Evolutionary conservation across 2,797 vertebrate species (phyloP).

Genomic region (Bovichtus variegatus): DNA sequence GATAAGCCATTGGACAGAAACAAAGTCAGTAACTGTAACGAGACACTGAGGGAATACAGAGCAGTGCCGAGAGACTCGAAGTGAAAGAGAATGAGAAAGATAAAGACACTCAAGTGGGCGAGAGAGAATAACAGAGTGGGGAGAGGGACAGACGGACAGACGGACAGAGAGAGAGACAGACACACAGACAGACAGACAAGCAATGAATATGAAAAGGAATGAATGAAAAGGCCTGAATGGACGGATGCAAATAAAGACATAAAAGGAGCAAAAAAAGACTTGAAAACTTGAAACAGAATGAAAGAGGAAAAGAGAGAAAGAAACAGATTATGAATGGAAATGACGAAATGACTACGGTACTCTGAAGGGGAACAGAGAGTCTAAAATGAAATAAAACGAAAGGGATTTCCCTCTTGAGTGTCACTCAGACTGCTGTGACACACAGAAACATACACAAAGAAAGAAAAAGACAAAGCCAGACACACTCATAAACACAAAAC

Average conservation of each 20-base stretch:
- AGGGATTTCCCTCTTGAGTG: constrained; percentile 42
- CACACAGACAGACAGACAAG: constrained; percentile 16
- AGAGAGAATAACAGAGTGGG: constrained; percentile 22
- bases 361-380: constrained; percentile 44
- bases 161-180: constrained; percentile 18
- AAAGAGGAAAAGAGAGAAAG: constrained; percentile 6
- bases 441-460: constrained; percentile 11
- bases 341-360: constrained; percentile 21
- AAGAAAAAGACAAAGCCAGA: constrained; percentile 3
- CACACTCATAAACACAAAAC: background rate
- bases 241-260: constrained; percentile 1
- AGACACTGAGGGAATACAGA: constrained; percentile 73
- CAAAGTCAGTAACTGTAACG: constrained; percentile 77
- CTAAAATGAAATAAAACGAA: constrained; percentile 49
- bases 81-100: constrained; percentile 62
- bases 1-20: constrained; percentile 72
- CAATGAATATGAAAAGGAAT: constrained; percentile 22
- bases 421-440: constrained; percentile 5
- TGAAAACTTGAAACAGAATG: constrained; percentile 1
- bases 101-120: constrained; percentile 54
- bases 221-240: constrained; percentile 8
- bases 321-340: constrained; percentile 53
- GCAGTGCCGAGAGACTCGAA: constrained; percentile 38
- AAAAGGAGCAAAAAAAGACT: background rate
- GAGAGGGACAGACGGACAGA: constrained; percentile 22